phyloP scores from a whole-genome alignment of 2,113 vertebrate genomes.

The Peromyscus maniculatus region DNA sequence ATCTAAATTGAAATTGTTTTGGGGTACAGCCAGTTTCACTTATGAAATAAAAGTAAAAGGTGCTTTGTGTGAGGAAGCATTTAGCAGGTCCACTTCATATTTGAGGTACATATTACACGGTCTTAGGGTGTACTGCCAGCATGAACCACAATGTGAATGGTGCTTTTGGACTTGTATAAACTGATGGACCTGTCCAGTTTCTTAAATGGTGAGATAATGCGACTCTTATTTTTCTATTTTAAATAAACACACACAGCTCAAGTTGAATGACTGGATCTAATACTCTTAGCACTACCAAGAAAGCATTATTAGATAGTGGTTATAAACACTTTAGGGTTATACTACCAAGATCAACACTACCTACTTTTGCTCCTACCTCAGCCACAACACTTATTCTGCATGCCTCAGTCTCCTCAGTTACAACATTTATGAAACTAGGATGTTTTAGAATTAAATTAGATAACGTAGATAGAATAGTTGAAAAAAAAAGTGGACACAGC shows the following conservation, averaged over 20 bases:
- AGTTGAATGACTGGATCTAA: neutral
- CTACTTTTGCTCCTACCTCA: neutral
- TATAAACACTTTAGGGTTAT: neutral
- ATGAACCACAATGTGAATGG: neutral
- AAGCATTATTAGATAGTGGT: neutral
- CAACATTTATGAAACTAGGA: neutral
- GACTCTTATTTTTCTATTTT: neutral
- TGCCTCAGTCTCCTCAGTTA: neutral
- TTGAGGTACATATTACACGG: accelerated
- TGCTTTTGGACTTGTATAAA: neutral
- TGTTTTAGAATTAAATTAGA: neutral
- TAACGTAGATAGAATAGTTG: neutral
- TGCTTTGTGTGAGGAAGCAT: neutral
- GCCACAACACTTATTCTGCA: neutral
- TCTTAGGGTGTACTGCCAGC: neutral
- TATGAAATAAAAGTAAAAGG: neutral
- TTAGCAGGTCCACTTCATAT: neutral
- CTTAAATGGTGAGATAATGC: neutral
- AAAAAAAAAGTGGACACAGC: neutral
- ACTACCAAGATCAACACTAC: neutral
- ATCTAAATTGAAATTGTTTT: neutral
- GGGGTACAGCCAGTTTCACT: neutral
- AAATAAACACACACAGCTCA: neutral
- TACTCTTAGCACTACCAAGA: neutral
- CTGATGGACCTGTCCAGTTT: neutral